A percentile compares a stretch with the other conserved stretches of the same genome.
phyloP scores from a whole-genome alignment of 1,140 invertebrate species.

The Ceratina calcarata region DNA sequence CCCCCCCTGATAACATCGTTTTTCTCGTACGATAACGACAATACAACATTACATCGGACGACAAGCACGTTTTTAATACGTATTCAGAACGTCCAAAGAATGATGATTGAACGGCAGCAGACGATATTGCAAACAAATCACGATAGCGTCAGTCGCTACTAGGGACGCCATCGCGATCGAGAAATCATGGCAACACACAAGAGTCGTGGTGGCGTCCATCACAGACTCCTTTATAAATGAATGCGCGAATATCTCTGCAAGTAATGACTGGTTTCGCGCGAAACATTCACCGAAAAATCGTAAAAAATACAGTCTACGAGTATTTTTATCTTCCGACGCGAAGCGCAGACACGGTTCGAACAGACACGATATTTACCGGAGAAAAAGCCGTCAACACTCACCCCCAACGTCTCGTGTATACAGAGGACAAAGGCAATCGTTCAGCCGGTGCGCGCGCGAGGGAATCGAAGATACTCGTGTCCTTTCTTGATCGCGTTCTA shows the following conservation, averaged over 20 bases:
- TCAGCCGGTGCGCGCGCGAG: constrained; percentile 43
- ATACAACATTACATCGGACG: neutral
- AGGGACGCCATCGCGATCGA: constrained; percentile 51
- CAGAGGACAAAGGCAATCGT: constrained; percentile 46
- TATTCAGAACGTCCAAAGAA: neutral
- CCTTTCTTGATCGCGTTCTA: too few species aligned
- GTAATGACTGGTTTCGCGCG: neutral
- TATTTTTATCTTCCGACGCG: neutral
- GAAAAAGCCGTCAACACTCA: constrained; percentile 32
- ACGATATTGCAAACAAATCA: neutral
- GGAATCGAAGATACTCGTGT: too few species aligned
- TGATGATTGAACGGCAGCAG: neutral
- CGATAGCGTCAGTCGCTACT: neutral
- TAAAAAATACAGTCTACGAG: neutral
- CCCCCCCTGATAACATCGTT: neutral
- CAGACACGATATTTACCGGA: constrained; percentile 2
- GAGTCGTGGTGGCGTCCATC: constrained; percentile 46
- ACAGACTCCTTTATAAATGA: constrained; percentile 20
- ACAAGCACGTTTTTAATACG: neutral
- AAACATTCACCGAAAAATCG: constrained; percentile 1
- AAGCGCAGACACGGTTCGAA: neutral
- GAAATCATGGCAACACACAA: constrained; percentile 47
- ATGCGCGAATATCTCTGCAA: constrained; percentile 43
- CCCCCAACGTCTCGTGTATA: constrained; percentile 38
- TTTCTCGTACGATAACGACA: neutral